Evolutionary conservation across 2,113 vertebrate species (phyloP), one percentile per base, ranked within the genome.

Genomic region (Speoplatyrhinus poulsoni): DNA sequence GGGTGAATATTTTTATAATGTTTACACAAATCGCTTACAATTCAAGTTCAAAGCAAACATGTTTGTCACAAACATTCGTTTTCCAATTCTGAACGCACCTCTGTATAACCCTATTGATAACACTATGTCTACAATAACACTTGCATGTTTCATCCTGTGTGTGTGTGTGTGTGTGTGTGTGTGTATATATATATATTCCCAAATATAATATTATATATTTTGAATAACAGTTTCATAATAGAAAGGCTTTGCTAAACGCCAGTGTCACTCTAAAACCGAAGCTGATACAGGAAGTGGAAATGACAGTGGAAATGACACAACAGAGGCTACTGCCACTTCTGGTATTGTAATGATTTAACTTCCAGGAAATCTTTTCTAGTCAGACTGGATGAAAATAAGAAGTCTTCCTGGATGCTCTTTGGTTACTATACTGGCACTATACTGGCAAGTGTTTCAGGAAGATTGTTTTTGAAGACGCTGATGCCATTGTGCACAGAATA

Each of bases 291-390:
- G 26, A 3, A 47, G 6, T 60, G 58, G 65, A n/a, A 75, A 64
- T 36, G 33, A 36, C 0, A 46, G 9, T 55, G 57, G 49, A 68
- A 77, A 64, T 68, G 46, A 55, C n/a, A 41, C 7, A n/a, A n/a
- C 7, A 53, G 46, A 58, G 46, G 19, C 19, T 3, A 7, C 9
- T 56, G 70, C 67, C 12, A 58, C 36, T 16, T 61, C 8, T 59
- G 15, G 41, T 41, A 3, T 52, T 59, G 50, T 36, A 33, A 69
- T 85, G 76, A 82, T 56, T 76, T 52, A 67, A 60, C 61, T 46
- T 85, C 83, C 74, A 58, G 73, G 60, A 76, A 58, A 73, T 56
- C 2, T 17, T 67, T 33, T 52, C 58, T 72, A 56, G 10, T 69
- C 50, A 70, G 76, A 60, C 81, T 80, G 54, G 46, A 60, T 70